Conservation (phyloP, 2,113 vertebrate genomes). For the Cricetomys ansorgei region DNA sequence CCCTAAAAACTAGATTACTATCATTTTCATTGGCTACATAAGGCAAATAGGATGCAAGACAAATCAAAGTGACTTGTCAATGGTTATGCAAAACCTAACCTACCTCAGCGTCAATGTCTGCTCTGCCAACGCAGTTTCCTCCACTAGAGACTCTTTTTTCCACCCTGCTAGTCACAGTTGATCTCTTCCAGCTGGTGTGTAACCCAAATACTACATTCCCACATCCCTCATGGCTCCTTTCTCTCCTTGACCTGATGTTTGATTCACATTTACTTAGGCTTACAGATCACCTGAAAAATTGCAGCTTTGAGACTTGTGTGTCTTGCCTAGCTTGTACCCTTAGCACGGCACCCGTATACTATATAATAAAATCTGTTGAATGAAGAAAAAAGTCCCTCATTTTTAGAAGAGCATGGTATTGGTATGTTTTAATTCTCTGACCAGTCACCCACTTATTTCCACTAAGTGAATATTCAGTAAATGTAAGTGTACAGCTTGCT, state of each 20-base stretch:
- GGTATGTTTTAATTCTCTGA: not conserved
- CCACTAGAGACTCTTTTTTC: not conserved
- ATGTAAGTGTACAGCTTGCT: not conserved
- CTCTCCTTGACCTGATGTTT: not conserved
- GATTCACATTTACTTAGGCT: not conserved
- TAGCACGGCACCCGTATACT: not conserved
- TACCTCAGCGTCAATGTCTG: not conserved
- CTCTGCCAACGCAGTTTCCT: not conserved
- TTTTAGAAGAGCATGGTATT: not conserved
- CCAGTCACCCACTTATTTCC: not conserved
- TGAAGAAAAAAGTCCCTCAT: not conserved
- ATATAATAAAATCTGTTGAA: not conserved
- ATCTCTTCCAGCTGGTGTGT: not conserved
- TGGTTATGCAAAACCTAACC: not conserved
- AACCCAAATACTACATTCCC: not conserved
- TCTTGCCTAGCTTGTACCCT: not conserved
- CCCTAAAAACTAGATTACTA: not conserved
- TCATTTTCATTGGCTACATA: not conserved
- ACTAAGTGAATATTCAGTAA: not conserved
- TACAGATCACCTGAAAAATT: not conserved
- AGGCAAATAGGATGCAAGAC: slow-evolving; percentile 1
- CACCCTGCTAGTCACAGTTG: not conserved
- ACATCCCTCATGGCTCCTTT: not conserved
- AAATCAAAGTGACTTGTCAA: not conserved
- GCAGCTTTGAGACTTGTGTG: not conserved